Base-by-base conservation (phyloP, 2,888 invertebrate species). In the Brenthis hecate region DNA sequence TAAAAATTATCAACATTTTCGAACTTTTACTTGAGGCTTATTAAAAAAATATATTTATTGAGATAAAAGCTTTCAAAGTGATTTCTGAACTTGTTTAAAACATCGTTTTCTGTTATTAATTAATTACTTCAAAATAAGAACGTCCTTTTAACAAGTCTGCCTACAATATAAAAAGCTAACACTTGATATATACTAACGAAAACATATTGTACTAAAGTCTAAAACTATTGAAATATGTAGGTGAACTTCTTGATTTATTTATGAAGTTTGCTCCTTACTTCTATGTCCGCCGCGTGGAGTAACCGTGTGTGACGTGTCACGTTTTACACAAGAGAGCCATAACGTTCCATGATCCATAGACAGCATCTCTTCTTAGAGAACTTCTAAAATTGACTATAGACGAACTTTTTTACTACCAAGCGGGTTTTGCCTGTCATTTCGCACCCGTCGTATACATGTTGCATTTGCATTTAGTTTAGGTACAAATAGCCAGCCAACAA, bases 161-260 rank as follows among this genome's bases (percentile, higher is more conserved):
- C 16, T 16, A 53, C 51, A 53, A 51, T 53, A 14, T 53, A 16
- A 16, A 1, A 53, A 62, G 19, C 16, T 32, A 53, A 53, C 6
- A 53, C 51, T 19, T 61, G 50, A 50, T 61, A 51, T 61, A 48
- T 58, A 36, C 36, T 11, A 8, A 58, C 58, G 32, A 32, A 48
- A 61, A 48, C 54, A 8, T 47, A 50, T 28, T 11, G 36, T 14
- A 66, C 32, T 56, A 51, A n/a, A n/a, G n/a, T n/a, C n/a, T n/a
- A n/a, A 51, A 55, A 66, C 55, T 65, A 66, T 61, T 66, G 60
- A 61, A 55, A 32, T 61, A 61, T 32, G 61, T 50, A 61, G 56
- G 61, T 50, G 48, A 36, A 56, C 32, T 53, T 14, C 13, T 66
- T 66, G 66, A 66, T 66, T 66, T 66, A 66, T 61, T 66, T 66